Evolutionary conservation across 2,888 invertebrate genomes (phyloP).

Genomic region (Schizotus pectinicornis): DNA sequence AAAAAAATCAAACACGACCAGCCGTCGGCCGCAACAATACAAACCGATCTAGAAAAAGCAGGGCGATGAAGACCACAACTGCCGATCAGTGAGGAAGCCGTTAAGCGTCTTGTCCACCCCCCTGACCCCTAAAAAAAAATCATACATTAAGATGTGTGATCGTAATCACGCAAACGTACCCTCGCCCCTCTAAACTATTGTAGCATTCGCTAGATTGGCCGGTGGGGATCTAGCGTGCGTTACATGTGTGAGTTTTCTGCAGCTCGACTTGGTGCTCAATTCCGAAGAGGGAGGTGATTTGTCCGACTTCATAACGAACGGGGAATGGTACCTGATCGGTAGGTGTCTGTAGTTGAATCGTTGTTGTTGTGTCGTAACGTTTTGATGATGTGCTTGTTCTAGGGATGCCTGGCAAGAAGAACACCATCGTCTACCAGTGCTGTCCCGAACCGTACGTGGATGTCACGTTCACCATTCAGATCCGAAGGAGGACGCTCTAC

Average conservation of each 20-base stretch:
- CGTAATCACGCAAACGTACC: constrained; percentile 27
- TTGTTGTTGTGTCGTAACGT: too few relatives aligned
- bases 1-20: constrained; percentile 7
- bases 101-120: constrained; percentile 9
- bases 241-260: constrained; percentile 58
- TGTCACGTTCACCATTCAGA: constrained; percentile 96
- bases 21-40: too few relatives aligned
- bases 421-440: constrained; percentile 90
- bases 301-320: constrained; percentile 97
- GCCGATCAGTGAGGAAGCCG: too few relatives aligned
- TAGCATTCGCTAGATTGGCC: constrained; percentile 24
- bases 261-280: constrained; percentile 96
- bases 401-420: constrained; percentile 93
- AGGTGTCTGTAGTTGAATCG: constrained; percentile 55
- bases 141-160: constrained; percentile 27
- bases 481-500: constrained; percentile 94
- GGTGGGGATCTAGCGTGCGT: constrained; percentile 37
- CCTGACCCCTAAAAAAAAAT: neutral
- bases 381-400: constrained; percentile 42
- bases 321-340: constrained; percentile 99
- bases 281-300: constrained; percentile 93
- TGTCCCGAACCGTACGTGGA: constrained; percentile 94
- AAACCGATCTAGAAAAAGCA: too few relatives aligned
- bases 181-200: constrained; percentile 18
- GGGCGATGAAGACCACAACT: neutral